Percentiles rank a stretch among this genome's conserved stretches.
Conservation (phyloP, 37 sponge, comb jelly and placozoan genomes). For the Petrosia ficiformis region DNA sequence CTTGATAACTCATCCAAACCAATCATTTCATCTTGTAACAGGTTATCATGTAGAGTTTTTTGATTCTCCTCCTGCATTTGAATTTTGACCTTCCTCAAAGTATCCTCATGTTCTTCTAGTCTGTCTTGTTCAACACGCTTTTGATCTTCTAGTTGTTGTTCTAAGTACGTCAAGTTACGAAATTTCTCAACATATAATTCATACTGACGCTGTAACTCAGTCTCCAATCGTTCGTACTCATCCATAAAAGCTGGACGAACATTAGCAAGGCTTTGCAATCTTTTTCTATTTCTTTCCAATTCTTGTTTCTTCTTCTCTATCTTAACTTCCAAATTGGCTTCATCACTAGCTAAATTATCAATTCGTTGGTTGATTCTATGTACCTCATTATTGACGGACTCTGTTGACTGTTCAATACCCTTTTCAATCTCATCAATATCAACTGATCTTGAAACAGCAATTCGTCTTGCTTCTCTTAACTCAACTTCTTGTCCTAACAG, state of each 20-base stretch:
- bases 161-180: conserved; percentile 87
- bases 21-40: conserved; percentile 24
- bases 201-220: conserved; percentile 83
- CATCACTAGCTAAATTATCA: conserved; percentile 91
- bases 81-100: conserved; percentile 74
- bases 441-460: conserved; percentile 69
- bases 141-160: conserved; percentile 83
- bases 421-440: conserved; percentile 88
- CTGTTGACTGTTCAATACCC: conserved; percentile 64
- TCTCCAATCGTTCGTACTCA: conserved; percentile 93
- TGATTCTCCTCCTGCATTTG: conserved; percentile 83
- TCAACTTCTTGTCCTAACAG: conserved; percentile 88
- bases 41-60: conserved; percentile 70
- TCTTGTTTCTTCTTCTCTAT: conserved; percentile 96
- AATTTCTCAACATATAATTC: conserved; percentile 90
- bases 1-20: not conserved
- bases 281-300: conserved; percentile 89
- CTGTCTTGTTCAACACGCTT: conserved; percentile 76
- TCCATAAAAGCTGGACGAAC: conserved; percentile 99
- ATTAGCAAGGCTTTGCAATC: conserved; percentile 84
- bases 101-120: conserved; percentile 76
- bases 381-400: conserved; percentile 71
- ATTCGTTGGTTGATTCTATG: conserved; percentile 68
- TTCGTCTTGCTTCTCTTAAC: conserved; percentile 65
- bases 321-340: conserved; percentile 87